Conservation (phyloP, 2,888 invertebrate species). For the Schizaphis graminum region DNA sequence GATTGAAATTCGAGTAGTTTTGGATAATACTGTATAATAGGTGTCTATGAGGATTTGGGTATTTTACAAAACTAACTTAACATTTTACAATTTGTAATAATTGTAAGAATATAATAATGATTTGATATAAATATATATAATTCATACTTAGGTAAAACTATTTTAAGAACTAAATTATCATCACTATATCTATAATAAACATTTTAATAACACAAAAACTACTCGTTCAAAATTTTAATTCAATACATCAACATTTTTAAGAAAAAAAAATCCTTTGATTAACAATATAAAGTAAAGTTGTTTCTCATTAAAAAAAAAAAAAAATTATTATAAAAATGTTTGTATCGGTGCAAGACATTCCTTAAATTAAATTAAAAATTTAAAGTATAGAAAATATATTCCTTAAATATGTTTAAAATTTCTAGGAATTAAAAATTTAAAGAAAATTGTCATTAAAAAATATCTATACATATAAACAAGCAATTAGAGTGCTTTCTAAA, state of each 20-base stretch:
- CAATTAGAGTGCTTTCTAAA: background rate
- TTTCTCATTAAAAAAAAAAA: background rate
- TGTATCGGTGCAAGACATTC: background rate
- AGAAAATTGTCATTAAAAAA: background rate
- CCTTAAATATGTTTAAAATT: background rate
- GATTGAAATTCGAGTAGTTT: background rate
- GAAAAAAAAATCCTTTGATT: background rate
- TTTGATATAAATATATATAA: background rate
- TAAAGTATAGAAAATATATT: background rate
- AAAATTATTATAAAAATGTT: background rate
- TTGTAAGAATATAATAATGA: background rate
- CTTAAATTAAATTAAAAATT: background rate
- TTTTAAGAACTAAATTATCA: background rate
- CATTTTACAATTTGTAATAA: background rate
- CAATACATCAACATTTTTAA: background rate
- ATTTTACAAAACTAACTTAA: background rate
- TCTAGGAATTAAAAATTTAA: background rate
- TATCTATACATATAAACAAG: background rate
- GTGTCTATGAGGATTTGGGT: background rate
- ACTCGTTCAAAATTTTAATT: background rate
- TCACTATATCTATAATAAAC: background rate
- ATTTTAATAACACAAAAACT: background rate
- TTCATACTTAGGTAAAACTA: background rate
- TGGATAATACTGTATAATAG: background rate
- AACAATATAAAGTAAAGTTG: background rate